Conservation (phyloP, 2,113 vertebrate genomes). For the Erythrolamprus reginae region DNA sequence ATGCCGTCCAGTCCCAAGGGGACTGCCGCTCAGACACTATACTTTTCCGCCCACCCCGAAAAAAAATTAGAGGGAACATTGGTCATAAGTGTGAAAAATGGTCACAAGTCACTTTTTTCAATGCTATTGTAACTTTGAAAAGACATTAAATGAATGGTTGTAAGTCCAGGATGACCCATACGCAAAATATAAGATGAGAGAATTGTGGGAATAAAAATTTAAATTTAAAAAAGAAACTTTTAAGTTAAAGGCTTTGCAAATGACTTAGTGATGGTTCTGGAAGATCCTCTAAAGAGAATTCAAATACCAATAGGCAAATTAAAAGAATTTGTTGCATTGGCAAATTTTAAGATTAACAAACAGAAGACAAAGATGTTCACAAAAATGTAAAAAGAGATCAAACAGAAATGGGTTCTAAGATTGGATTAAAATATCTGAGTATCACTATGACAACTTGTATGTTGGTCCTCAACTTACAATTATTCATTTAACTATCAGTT, state of each 20-base stretch:
- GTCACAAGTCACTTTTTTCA: background rate
- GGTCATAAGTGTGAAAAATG: background rate
- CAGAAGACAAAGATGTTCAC: background rate
- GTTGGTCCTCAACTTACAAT: background rate
- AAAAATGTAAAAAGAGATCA: background rate
- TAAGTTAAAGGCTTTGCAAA: background rate
- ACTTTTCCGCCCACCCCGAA: no score
- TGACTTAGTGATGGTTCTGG: background rate
- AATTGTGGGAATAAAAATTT: background rate
- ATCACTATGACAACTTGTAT: background rate
- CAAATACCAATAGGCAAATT: background rate
- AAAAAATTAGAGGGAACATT: no score
- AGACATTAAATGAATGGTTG: background rate
- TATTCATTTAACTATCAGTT: background rate
- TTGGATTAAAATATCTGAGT: background rate
- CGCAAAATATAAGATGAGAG: background rate
- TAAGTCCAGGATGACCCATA: background rate
- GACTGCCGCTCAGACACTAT: no score
- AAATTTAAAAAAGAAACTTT: background rate
- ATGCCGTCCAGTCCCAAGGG: no score
- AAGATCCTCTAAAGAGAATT: background rate
- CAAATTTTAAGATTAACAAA: background rate
- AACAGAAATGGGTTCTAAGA: background rate
- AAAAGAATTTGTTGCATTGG: background rate
- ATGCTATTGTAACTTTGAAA: background rate